Evolutionary conservation across 2,113 vertebrate genomes (phyloP).

Genomic region (Atherinomorus stipes): DNA sequence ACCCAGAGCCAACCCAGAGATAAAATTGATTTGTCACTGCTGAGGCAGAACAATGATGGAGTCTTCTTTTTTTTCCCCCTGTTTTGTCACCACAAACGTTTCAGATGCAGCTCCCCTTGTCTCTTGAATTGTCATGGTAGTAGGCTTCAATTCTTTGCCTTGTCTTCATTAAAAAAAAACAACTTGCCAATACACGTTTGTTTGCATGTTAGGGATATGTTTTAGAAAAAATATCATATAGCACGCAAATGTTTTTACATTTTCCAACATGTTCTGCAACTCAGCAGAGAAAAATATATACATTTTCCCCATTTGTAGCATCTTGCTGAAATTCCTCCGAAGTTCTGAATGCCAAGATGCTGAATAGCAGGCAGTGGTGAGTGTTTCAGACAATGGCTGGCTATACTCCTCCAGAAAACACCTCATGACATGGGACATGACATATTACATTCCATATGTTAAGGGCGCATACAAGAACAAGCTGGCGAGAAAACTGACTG

Average conservation of each 20-base stretch:
- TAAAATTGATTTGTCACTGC: background rate
- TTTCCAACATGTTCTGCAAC: background rate
- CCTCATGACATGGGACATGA: constrained; percentile 35
- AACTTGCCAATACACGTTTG: too few relatives aligned
- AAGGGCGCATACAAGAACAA: background rate
- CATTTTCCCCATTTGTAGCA: constrained; percentile 8
- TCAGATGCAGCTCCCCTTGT: background rate
- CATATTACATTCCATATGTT: constrained; percentile 11
- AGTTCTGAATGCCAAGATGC: background rate
- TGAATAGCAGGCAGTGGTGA: constrained; percentile 55
- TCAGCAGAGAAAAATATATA: background rate
- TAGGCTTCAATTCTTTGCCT: background rate
- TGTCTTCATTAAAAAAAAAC: background rate
- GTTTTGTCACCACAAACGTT: background rate
- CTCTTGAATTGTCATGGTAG: background rate
- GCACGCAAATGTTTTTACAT: too few relatives aligned
- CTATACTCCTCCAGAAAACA: constrained; percentile 42
- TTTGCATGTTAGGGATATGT: too few relatives aligned
- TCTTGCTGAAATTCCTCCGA: background rate
- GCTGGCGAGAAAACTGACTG: too few relatives aligned
- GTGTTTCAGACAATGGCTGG: constrained; percentile 36
- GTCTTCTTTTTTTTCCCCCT: background rate
- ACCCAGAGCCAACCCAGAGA: background rate
- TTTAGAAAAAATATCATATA: too few relatives aligned
- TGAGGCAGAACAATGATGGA: background rate